Conservation (phyloP, 2,888 invertebrate species). For the Oscheius sp. region DNA sequence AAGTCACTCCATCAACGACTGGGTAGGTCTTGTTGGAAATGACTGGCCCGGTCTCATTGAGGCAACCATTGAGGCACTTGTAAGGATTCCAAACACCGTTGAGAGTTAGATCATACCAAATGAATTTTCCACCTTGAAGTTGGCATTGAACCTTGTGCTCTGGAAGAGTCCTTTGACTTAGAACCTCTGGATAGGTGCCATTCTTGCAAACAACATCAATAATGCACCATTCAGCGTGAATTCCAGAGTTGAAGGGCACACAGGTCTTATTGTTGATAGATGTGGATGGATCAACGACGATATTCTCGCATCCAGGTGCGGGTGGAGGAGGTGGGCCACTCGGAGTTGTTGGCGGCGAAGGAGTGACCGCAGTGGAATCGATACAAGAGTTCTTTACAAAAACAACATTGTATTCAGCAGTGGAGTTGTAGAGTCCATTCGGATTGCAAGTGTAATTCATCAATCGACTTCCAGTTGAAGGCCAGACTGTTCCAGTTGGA, state of each 20-base stretch:
- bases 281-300: neutral
- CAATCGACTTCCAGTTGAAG: neutral
- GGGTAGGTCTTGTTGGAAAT: neutral
- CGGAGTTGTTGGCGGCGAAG: neutral
- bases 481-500: neutral
- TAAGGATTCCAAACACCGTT: neutral
- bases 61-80: neutral
- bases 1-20: neutral
- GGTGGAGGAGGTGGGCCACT: neutral
- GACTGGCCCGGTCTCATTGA: neutral
- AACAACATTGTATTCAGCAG: neutral
- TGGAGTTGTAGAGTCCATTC: neutral
- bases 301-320: neutral
- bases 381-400: neutral
- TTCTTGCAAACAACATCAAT: neutral
- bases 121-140: neutral
- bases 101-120: neutral
- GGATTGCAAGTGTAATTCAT: neutral
- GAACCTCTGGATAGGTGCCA: neutral
- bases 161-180: neutral
- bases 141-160: slow-evolving; percentile 5
- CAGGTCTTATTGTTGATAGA: neutral
- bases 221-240: neutral
- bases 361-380: neutral
- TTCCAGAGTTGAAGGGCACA: neutral